Evolutionary conservation across 2,888 invertebrate species (phyloP).

Genomic region (Meloe dianella): DNA sequence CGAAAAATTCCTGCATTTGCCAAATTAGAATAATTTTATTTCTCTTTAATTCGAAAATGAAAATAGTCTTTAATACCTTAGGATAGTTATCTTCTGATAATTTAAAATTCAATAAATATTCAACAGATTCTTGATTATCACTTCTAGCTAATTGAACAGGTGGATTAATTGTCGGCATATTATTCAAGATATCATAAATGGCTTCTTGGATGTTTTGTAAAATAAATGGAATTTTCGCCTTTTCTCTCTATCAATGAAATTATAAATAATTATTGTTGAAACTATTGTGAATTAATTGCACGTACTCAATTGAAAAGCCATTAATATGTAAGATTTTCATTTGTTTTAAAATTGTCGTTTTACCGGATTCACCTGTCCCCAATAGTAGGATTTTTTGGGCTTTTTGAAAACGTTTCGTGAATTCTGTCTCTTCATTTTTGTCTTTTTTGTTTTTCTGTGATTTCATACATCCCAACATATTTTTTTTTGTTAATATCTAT

Average conservation of each 20-base stretch:
- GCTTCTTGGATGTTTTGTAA: constrained; percentile 78
- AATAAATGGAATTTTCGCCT: constrained; percentile 71
- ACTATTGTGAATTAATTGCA: constrained; percentile 30
- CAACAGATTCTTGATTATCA: constrained; percentile 59
- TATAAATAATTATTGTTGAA: background rate
- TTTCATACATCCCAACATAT: background rate
- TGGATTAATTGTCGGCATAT: constrained; percentile 62
- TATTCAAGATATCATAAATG: constrained; percentile 69
- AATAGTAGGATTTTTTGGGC: constrained; percentile 68
- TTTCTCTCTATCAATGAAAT: constrained; percentile 66
- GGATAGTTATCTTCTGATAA: constrained; percentile 61
- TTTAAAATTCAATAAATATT: constrained; percentile 62
- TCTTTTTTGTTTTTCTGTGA: background rate
- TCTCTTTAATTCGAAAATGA: background rate
- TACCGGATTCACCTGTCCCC: constrained; percentile 82
- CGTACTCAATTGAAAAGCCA: constrained; percentile 76
- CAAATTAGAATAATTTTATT: background rate
- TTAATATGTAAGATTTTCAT: constrained; percentile 85
- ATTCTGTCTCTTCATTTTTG: constrained; percentile 36
- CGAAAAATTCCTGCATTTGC: constrained; percentile 70
- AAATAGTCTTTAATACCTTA: constrained; percentile 61
- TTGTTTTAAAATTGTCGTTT: constrained; percentile 85
- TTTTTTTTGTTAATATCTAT: too few relatives aligned
- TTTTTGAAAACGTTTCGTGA: constrained; percentile 44
- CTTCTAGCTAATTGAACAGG: constrained; percentile 62